Conservation (phyloP, 1,140 invertebrate species). For the Microplitis demolitor region DNA sequence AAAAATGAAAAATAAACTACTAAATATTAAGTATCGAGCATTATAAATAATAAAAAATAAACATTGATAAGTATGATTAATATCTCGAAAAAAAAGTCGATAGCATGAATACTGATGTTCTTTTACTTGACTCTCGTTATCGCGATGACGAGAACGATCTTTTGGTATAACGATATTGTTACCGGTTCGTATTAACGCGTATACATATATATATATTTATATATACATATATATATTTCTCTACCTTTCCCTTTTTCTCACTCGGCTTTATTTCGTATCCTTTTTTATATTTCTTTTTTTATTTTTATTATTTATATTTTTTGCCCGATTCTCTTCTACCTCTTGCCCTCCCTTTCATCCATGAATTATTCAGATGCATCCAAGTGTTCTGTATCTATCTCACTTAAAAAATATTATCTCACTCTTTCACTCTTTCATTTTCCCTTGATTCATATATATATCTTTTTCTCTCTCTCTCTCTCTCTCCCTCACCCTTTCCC, state of each 20-base stretch:
- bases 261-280: conserved; percentile 10
- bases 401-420: background rate
- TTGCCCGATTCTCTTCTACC: too few relatives aligned
- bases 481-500: background rate
- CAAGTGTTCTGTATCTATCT: conserved; percentile 8
- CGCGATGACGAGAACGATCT: background rate
- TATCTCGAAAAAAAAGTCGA: background rate
- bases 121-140: background rate
- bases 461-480: background rate
- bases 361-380: conserved; percentile 49
- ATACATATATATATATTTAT: background rate
- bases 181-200: conserved; percentile 28
- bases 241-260: conserved; percentile 13
- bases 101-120: conserved; percentile 7
- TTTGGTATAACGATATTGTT: conserved; percentile 23
- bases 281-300: conserved; percentile 23
- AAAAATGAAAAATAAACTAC: conserved; percentile 30
- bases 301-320: conserved; percentile 17
- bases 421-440: too few relatives aligned
- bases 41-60: too few relatives aligned
- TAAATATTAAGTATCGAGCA: too few relatives aligned
- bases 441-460: background rate
- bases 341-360: background rate
- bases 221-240: background rate
- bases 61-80: background rate